Evolutionary conservation across 2,113 vertebrate genomes (phyloP).

Genomic region (Ramphastos sulfuratus): DNA sequence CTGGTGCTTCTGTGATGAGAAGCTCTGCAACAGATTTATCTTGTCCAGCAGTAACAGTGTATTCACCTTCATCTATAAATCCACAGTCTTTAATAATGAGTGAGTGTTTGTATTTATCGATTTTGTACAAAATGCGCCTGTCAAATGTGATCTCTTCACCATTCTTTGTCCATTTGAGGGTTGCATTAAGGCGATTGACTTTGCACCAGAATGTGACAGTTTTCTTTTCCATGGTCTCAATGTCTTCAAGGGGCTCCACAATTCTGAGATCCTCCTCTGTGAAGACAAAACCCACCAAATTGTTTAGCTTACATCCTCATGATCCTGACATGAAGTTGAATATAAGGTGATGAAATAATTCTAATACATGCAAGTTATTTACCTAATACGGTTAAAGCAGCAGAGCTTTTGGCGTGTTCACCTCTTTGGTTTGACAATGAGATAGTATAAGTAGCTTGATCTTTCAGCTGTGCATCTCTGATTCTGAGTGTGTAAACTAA

Average conservation of each 20-base stretch:
- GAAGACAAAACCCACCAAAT: neutral
- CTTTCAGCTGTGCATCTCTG: constrained; percentile 82
- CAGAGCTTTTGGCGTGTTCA: constrained; percentile 86
- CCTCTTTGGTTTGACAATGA: constrained; percentile 89
- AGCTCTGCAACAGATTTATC: constrained; percentile 92
- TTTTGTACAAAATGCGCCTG: constrained; percentile 88
- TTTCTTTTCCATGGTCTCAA: constrained; percentile 97
- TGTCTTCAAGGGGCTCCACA: constrained; percentile 89
- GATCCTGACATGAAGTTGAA: neutral
- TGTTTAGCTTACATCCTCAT: constrained; percentile 5
- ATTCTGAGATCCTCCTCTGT: constrained; percentile 93
- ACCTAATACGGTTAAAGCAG: constrained; percentile 86
- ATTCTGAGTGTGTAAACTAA: constrained; percentile 93
- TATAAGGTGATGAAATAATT: neutral
- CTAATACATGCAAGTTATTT: constrained; percentile 22
- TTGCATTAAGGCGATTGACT: constrained; percentile 92
- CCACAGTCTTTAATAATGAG: constrained; percentile 92
- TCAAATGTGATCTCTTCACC: constrained; percentile 89
- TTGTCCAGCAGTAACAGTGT: constrained; percentile 86
- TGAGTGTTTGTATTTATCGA: constrained; percentile 91
- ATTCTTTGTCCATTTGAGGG: constrained; percentile 91
- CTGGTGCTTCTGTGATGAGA: constrained; percentile 94
- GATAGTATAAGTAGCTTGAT: constrained; percentile 85
- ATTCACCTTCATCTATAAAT: constrained; percentile 95
- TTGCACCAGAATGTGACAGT: constrained; percentile 92